Percentiles rank a stretch among this genome's conserved stretches.
phyloP scores from a whole-genome alignment of 2,797 vertebrate species.

The Neosalanx taihuensis region DNA sequence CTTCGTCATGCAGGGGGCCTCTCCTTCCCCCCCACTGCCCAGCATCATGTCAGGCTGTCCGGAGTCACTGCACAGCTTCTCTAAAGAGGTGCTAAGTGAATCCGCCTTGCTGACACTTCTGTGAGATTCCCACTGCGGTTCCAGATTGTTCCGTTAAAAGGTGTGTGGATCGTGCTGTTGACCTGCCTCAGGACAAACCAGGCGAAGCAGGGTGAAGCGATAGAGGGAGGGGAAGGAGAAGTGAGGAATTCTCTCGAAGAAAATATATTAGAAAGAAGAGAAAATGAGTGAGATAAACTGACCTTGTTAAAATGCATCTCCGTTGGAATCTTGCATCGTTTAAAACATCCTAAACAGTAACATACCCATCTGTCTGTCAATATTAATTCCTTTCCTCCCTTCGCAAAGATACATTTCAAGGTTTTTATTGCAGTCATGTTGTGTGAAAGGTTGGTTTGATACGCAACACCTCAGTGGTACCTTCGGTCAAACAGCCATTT shows the following conservation, averaged over 20 bases:
- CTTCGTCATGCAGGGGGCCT: neutral
- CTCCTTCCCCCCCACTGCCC: neutral
- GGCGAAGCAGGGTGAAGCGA: neutral
- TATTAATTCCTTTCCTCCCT: neutral
- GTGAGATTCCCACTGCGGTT: neutral
- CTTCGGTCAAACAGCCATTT: no score
- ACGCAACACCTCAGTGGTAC: neutral
- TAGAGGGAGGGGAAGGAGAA: neutral
- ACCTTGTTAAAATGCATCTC: no score
- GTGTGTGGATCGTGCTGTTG: neutral
- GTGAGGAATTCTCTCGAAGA: no score
- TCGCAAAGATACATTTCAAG: neutral
- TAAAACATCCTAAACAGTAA: no score
- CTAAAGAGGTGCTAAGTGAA: constrained; percentile 11
- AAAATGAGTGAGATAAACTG: no score
- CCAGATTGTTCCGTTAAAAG: neutral
- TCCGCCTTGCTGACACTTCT: constrained; percentile 4
- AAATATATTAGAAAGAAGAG: no score
- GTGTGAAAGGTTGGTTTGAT: constrained; percentile 1
- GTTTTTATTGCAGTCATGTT: neutral
- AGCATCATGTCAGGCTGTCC: neutral
- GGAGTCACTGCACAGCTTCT: neutral
- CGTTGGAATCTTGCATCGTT: no score
- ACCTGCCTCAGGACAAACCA: neutral
- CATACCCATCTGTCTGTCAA: neutral